Base-by-base conservation (phyloP, 1,140 invertebrate species). In the Cheumatopsyche charites region DNA sequence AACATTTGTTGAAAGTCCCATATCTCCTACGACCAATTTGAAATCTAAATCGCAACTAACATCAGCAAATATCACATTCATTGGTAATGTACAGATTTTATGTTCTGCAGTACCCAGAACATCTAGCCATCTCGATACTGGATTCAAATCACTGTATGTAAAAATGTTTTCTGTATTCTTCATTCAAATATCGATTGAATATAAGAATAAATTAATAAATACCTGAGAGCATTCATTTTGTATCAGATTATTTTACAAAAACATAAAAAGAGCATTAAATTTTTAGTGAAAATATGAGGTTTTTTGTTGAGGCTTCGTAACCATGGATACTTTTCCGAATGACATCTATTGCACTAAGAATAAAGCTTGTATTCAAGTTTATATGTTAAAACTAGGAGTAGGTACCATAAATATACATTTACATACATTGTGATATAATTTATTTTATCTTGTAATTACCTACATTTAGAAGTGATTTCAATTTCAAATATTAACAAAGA, bases 11-110 rank as follows among this genome's bases (percentile, higher is more conserved):
- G 76, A 76, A 67, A 77, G 75, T 1, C 82, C 83, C n/a, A 85
- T 77, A 70, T 85, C 83, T 11, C 82, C 83, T 36, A 84, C 71
- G n/a, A 84, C 42, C 5, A 85, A 77, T 78, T 84, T 85, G 49
- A 77, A 80, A 69, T 85, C 83, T 69, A 82, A 82, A 78, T 85
- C 83, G 67, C 81, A 82, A 58, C 80, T 78, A 1, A 84, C 67
- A 77, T 85, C 83, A 7, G 80, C 76, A 21, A 82, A 77, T 23
- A 77, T 74, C n/a, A 85, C 49, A 76, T 84, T 84, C 3, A 78
- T 79, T 0, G 80, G 81, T 45, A 85, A 76, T 4, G 82, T 80
- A 74, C 80, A 81, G 0, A 85, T 77, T 55, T 80, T 78, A 69
- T 82, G 81, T 6, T 84, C 82, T 62, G 81, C 78, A 9, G 79